A percentile compares a stretch with the other conserved stretches of the same genome.
phyloP scores from a whole-genome alignment of 2,113 vertebrate species.

The Entelurus aequoreus region DNA sequence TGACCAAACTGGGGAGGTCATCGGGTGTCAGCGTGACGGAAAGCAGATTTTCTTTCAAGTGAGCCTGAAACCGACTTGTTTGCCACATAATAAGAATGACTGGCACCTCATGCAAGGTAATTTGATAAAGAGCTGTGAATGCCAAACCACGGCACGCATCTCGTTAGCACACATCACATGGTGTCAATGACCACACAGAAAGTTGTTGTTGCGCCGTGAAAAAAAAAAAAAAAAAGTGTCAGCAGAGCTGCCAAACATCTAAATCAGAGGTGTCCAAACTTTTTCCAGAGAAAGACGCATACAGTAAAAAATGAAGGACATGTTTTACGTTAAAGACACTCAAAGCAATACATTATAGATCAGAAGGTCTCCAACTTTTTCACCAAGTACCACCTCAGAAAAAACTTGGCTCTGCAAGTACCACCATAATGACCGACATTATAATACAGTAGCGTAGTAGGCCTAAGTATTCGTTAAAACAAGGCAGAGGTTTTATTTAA shows the following conservation, averaged over 20 bases:
- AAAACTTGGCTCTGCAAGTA: no score
- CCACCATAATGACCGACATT: no score
- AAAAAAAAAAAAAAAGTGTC: constrained; percentile 12
- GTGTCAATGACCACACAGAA: constrained; percentile 26
- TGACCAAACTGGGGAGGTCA: constrained; percentile 26
- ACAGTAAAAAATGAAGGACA: no score
- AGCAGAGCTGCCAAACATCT: constrained; percentile 11
- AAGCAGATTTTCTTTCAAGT: constrained; percentile 5
- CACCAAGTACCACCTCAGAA: no score
- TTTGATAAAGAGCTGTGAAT: constrained; percentile 39
- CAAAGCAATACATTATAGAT: no score
- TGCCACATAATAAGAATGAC: constrained; percentile 7
- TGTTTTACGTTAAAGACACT: no score
- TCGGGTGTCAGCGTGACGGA: constrained; percentile 8
- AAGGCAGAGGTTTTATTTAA: no score
- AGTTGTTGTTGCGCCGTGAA: constrained; percentile 6
- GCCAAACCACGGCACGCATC: constrained; percentile 43
- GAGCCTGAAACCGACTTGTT: no score
- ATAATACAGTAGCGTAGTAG: no score
- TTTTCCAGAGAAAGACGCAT: not conserved
- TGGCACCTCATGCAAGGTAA: constrained; percentile 19
- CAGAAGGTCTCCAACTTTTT: no score
- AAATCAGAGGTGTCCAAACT: not conserved
- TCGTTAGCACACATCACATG: constrained; percentile 62
- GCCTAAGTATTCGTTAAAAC: no score